phyloP scores from a whole-genome alignment of 2,797 vertebrate species.

The Chiropotes sagulatus region DNA sequence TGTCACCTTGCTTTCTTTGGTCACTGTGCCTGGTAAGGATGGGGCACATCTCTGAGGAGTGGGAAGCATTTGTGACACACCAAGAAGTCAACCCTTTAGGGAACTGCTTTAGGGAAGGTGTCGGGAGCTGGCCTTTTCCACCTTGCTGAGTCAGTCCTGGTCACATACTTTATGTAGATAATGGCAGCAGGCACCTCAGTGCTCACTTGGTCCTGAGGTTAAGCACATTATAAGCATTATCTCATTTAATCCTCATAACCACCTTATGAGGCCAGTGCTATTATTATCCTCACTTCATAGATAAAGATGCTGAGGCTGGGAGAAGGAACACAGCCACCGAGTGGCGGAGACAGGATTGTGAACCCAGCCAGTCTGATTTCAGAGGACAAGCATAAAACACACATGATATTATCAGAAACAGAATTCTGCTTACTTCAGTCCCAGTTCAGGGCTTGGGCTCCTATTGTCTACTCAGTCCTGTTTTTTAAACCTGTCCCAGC shows the following conservation, averaged over 20 bases:
- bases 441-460: neutral
- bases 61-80: neutral
- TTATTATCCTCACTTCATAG: neutral
- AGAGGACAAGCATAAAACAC: neutral
- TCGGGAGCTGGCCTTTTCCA: neutral
- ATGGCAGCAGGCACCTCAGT: neutral
- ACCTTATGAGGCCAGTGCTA: neutral
- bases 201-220: neutral
- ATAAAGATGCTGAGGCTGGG: neutral
- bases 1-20: neutral
- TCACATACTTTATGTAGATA: neutral
- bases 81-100: neutral
- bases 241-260: neutral
- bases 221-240: neutral
- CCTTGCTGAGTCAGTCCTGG: neutral
- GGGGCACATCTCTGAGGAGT: neutral
- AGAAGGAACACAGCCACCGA: neutral
- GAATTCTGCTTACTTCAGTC: neutral
- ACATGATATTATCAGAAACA: neutral
- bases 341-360: neutral
- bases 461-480: neutral
- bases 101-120: no score
- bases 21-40: neutral
- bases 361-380: neutral
- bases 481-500: neutral